Evolutionary conservation across 2,888 invertebrate genomes (phyloP), one percentile per base, ranked within the genome.

Genomic region (Pegoplata infirma): DNA sequence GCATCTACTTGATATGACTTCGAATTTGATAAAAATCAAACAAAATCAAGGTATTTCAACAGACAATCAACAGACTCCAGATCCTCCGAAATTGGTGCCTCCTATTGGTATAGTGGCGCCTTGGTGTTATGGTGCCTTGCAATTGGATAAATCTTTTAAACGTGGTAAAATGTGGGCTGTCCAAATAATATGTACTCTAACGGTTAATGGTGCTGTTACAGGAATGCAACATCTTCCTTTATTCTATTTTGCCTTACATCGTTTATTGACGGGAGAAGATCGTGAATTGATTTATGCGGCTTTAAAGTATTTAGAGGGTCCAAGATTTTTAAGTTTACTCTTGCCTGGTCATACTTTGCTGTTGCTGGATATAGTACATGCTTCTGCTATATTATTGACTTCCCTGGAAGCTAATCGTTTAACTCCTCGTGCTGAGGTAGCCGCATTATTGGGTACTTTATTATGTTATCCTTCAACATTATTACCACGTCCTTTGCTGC

Each of bases 111-210:
- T 97, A 80, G 94, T 98, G 84, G 93, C 97, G 51, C 96, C 98
- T 16, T 98, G 98, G 98, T 96, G 98, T 87, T 96, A 98, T 89
- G 96, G 97, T 87, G 97, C 97, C 1, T 91, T 97, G 64, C 91
- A 93, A n/a, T 90, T 97, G 82, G 93, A 95, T 53, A 86, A 91
- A 10, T 92, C 93, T 46, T 97, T 94, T 90, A 94, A 92, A 83
- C 90, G 91, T 74, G 98, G 98, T 66, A 97, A 97, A 90, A 90
- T 98, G 74, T 93, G 94, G 84, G 98, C 98, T 0, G 92, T 97
- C 84, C 94, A 96, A 83, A 90, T 98, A 82, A 92, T 98, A 77
- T 97, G 98, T 90, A 95, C 96, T 67, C 92, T 98, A 76, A 94
- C 96, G 73, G 92, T 95, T 55, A 90, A 92, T 1, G 92, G 80